A percentile compares a stretch with the other conserved stretches of the same genome.
These are phyloP conservation scores for Leuciscus idus DNA, from an alignment of 2,113 vertebrate species.

Conservation along the genomic window DNA sequence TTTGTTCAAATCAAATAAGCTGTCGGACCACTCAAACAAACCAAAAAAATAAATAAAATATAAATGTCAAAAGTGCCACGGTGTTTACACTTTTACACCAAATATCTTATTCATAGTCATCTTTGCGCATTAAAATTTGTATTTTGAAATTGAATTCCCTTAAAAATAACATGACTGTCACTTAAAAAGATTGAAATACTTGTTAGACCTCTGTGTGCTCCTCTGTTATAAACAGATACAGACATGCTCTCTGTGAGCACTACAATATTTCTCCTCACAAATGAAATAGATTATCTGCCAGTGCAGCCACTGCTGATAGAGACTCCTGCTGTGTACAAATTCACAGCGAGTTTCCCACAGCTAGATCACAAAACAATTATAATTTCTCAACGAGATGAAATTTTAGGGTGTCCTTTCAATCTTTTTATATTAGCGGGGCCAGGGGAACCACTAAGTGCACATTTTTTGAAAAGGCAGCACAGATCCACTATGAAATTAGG, in stretches of 20 bases:
- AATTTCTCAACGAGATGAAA: slow-evolving; percentile 18
- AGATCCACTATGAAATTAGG: slow-evolving; percentile 8
- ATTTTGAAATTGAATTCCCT: not conserved
- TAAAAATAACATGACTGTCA: not conserved
- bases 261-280: slow-evolving; percentile 46
- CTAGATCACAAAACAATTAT: slow-evolving; percentile 37
- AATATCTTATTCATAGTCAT: not conserved
- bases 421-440: not conserved
- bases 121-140: not conserved
- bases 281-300: slow-evolving; percentile 45
- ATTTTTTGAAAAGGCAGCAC: not conserved
- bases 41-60: too few relatives aligned
- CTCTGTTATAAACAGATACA: slow-evolving; percentile 32
- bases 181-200: not conserved
- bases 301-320: slow-evolving; percentile 34
- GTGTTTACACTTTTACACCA: not conserved
- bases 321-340: slow-evolving; percentile 38
- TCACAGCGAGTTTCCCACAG: slow-evolving; percentile 37
- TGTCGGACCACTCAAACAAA: too few relatives aligned
- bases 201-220: not conserved
- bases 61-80: not conserved
- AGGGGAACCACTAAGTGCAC: not conserved
- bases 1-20: not conserved
- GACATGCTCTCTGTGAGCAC: slow-evolving; percentile 7
- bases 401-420: slow-evolving; percentile 15